Evolutionary conservation across 2,888 invertebrate species (phyloP).

Genomic region (Drosophila cognata): DNA sequence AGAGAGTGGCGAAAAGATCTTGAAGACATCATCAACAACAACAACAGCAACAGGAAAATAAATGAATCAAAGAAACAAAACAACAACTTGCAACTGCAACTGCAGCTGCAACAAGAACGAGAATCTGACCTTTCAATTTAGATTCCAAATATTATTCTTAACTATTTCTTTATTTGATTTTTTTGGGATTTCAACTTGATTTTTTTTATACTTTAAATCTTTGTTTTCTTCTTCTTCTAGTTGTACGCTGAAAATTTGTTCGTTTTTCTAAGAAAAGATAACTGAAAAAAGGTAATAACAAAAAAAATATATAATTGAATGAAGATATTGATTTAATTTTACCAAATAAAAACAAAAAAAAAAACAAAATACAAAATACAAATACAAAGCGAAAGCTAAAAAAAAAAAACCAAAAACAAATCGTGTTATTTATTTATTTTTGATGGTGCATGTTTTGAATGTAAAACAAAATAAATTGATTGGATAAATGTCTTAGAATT

Average conservation of each 20-base stretch:
- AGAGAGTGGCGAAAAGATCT: conserved; percentile 17
- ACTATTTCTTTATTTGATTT: conserved; percentile 46
- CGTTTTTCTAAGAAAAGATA: conserved; percentile 80
- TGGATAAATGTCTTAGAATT: neutral
- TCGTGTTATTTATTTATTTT: conserved; percentile 36
- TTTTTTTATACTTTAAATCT: conserved; percentile 54
- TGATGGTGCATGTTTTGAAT: neutral
- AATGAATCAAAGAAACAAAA: conserved; percentile 10
- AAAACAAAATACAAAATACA: conserved; percentile 35
- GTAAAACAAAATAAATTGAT: neutral
- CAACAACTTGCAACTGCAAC: conserved; percentile 6
- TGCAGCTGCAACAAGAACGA: conserved; percentile 32
- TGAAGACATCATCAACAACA: conserved; percentile 14
- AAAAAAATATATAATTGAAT: conserved; percentile 72
- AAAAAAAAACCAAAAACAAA: conserved; percentile 16
- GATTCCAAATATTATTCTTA: conserved; percentile 44
- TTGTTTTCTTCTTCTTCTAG: conserved; percentile 80
- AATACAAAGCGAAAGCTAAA: conserved; percentile 61
- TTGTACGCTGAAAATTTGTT: conserved; percentile 81
- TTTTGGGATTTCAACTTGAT: conserved; percentile 54
- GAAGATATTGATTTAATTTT: conserved; percentile 77
- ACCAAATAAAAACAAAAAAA: conserved; percentile 74
- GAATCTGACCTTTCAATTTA: conserved; percentile 43
- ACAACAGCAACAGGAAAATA: conserved; percentile 28
- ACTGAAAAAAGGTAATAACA: conserved; percentile 80